phyloP scores from a whole-genome alignment of 2,888 invertebrate genomes.

The Trimorus sp. region DNA sequence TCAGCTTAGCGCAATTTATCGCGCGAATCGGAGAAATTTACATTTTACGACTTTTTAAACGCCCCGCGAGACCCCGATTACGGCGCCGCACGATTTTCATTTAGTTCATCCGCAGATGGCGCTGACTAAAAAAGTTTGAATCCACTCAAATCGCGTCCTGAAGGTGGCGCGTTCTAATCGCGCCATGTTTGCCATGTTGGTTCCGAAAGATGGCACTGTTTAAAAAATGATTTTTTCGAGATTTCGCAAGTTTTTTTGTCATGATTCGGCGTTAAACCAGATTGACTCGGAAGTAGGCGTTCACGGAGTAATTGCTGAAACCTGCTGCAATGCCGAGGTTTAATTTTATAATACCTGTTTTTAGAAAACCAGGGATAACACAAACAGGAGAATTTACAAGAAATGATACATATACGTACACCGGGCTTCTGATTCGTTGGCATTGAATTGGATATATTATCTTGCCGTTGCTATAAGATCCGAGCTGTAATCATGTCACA shows the following conservation, averaged over 20 bases:
- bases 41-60: constrained; percentile 19
- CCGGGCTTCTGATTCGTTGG: constrained; percentile 2
- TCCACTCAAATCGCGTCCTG: too few relatives aligned
- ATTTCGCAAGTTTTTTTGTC: not conserved
- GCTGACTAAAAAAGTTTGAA: too few relatives aligned
- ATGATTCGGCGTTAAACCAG: constrained; percentile 1
- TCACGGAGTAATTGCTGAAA: constrained; percentile 25
- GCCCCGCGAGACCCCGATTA: not conserved
- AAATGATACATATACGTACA: constrained; percentile 11
- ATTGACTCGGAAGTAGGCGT: constrained; percentile 24
- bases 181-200: too few relatives aligned
- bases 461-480: constrained; percentile 20
- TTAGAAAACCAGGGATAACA: constrained; percentile 39
- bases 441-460: constrained; percentile 45
- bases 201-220: too few relatives aligned
- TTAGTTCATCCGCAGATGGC: not conserved
- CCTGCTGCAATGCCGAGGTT: constrained; percentile 32
- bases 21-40: constrained; percentile 14
- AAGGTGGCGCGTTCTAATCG: too few relatives aligned
- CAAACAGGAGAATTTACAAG: constrained; percentile 32
- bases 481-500: constrained; percentile 37
- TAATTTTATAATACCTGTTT: constrained; percentile 32
- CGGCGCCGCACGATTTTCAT: not conserved
- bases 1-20: constrained; percentile 40
- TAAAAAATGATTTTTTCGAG: not conserved